Percentiles rank a stretch among this genome's conserved stretches.
Evolutionary conservation across 1,140 invertebrate species (phyloP).

Genomic region (Paraescarpia echinospica): DNA sequence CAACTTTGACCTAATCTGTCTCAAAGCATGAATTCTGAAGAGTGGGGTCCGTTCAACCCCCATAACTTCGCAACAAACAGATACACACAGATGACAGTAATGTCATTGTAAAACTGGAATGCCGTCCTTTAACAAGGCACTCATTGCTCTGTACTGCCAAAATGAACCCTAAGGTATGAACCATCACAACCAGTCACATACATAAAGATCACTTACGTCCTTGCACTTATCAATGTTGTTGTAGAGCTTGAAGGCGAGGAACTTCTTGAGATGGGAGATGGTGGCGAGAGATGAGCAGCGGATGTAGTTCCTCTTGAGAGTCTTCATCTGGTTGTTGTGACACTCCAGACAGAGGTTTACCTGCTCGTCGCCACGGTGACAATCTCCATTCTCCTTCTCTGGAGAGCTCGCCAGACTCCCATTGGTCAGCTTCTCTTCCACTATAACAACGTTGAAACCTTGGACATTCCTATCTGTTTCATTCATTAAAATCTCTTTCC

Average conservation of each 20-base stretch:
- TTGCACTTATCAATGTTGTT: constrained; percentile 90
- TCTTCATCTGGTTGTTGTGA: constrained; percentile 42
- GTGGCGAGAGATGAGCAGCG: constrained; percentile 94
- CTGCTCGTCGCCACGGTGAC: constrained; percentile 93
- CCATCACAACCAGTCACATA: no score
- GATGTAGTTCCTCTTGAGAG: constrained; percentile 72
- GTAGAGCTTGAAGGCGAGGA: constrained; percentile 92
- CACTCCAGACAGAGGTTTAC: constrained; percentile 55
- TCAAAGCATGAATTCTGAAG: no score
- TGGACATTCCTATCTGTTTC: constrained; percentile 37
- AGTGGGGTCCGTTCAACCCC: no score
- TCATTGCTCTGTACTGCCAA: no score
- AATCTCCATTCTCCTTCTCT: constrained; percentile 74
- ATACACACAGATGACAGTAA: no score
- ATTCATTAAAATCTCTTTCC: constrained; percentile 42
- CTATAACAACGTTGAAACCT: constrained; percentile 14
- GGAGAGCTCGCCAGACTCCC: constrained; percentile 25
- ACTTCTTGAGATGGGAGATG: constrained; percentile 95
- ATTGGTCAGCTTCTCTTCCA: constrained; percentile 35
- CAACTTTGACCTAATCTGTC: no score
- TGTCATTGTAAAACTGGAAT: no score
- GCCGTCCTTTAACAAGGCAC: no score
- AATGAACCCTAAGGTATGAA: no score
- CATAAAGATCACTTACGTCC: constrained; percentile 70
- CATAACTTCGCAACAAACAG: no score